Conservation (phyloP, 2,113 vertebrate genomes). For the Thalassoma bifasciatum region DNA sequence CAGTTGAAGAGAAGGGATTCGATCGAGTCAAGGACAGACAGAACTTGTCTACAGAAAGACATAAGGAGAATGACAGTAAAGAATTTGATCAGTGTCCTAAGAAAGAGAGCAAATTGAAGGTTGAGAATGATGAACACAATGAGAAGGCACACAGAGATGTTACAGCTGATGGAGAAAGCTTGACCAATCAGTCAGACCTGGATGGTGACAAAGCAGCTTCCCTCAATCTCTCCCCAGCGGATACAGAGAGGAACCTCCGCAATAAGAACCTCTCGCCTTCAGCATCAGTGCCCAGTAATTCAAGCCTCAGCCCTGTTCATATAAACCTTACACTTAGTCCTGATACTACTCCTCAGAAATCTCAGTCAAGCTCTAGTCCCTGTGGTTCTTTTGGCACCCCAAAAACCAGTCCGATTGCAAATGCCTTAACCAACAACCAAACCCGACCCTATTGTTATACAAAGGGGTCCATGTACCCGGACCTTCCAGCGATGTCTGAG, state of each 20-base stretch:
- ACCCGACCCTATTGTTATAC: constrained; percentile 50
- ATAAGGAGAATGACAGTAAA: constrained; percentile 47
- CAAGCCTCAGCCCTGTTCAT: constrained; percentile 72
- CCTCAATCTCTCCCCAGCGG: constrained; percentile 66
- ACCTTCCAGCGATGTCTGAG: constrained; percentile 78
- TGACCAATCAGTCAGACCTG: constrained; percentile 62
- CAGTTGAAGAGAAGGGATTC: constrained; percentile 27
- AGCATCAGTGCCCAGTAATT: constrained; percentile 73
- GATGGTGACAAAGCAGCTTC: constrained; percentile 69
- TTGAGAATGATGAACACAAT: constrained; percentile 52
- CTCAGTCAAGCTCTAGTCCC: constrained; percentile 69
- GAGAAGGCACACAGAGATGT: constrained; percentile 54
- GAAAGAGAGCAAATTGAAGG: constrained; percentile 59
- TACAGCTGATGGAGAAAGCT: constrained; percentile 63
- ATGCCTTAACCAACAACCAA: constrained; percentile 74
- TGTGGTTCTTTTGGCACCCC: constrained; percentile 64
- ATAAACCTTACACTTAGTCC: constrained; percentile 78
- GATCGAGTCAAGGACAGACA: constrained; percentile 40
- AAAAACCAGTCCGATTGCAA: constrained; percentile 65
- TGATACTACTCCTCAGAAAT: constrained; percentile 77
- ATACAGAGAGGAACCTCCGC: constrained; percentile 64
- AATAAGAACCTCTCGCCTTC: constrained; percentile 73
- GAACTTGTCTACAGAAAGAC: constrained; percentile 34
- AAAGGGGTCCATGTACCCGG: constrained; percentile 52
- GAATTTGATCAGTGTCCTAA: constrained; percentile 40